Percentiles rank a stretch among this genome's conserved stretches.
Conservation (phyloP, 2,113 vertebrate genomes). For the Amphiprion ocellaris region DNA sequence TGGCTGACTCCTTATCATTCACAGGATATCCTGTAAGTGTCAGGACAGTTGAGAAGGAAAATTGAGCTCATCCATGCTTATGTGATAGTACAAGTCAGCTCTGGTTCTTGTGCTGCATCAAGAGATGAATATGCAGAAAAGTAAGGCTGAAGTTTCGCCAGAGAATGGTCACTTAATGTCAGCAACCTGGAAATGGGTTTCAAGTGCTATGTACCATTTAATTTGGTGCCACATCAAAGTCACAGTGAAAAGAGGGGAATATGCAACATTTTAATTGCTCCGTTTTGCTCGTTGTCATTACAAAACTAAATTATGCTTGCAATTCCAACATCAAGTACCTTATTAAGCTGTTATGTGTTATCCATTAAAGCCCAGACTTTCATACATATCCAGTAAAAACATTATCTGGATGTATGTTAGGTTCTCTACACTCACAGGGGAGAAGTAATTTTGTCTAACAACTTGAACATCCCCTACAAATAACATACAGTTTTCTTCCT, state of each 20-base stretch:
- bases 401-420: slow-evolving; percentile 27
- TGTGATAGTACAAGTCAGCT: slow-evolving; percentile 62
- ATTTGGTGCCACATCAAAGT: slow-evolving; percentile 75
- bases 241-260: slow-evolving; percentile 43
- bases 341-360: slow-evolving; percentile 49
- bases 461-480: background rate
- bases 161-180: slow-evolving; percentile 40
- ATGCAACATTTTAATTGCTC: slow-evolving; percentile 62
- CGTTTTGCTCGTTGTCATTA: slow-evolving; percentile 58
- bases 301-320: slow-evolving; percentile 39
- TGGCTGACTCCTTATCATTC: slow-evolving; percentile 72
- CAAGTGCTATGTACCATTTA: slow-evolving; percentile 67
- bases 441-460: slow-evolving; percentile 24
- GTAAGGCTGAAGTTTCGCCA: slow-evolving; percentile 31
- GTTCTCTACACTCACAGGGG: slow-evolving; percentile 4
- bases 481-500: background rate
- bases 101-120: background rate
- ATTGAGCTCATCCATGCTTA: slow-evolving; percentile 74
- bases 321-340: slow-evolving; percentile 28
- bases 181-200: slow-evolving; percentile 59
- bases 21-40: slow-evolving; percentile 74
- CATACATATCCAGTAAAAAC: slow-evolving; percentile 38
- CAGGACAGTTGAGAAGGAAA: slow-evolving; percentile 76
- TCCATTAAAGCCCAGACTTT: slow-evolving; percentile 44
- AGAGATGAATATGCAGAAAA: slow-evolving; percentile 72